Conservation (phyloP, 2,888 invertebrate genomes). For the Notocelia uddmanniana region DNA sequence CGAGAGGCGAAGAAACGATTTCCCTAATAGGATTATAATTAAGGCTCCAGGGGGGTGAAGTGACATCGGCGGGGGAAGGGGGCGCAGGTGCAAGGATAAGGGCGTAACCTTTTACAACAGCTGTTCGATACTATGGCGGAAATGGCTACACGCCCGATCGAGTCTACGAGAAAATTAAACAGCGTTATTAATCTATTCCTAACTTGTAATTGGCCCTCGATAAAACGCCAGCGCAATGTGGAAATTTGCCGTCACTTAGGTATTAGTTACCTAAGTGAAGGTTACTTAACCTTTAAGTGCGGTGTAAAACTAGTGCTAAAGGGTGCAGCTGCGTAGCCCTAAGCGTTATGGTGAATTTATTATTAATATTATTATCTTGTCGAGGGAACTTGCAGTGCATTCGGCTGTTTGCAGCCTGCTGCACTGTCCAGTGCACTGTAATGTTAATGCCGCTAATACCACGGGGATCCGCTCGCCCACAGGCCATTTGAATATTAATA, state of each 20-base stretch:
- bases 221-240: slow-evolving; percentile 33
- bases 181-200: slow-evolving; percentile 73
- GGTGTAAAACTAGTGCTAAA: slow-evolving; percentile 57
- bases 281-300: slow-evolving; percentile 51
- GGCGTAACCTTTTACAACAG: slow-evolving; percentile 81
- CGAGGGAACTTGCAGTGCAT: slow-evolving; percentile 48
- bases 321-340: slow-evolving; percentile 59
- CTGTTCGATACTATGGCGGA: slow-evolving; percentile 74
- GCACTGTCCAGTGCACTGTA: slow-evolving; percentile 62
- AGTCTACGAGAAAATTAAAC: slow-evolving; percentile 63
- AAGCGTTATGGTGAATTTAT: slow-evolving; percentile 58
- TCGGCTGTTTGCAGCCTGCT: slow-evolving; percentile 39
- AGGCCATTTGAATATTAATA: slow-evolving; percentile 82
- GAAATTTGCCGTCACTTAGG: slow-evolving; percentile 32
- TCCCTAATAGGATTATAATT: slow-evolving; percentile 78
- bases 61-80: slow-evolving; percentile 59
- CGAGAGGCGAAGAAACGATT: slow-evolving; percentile 63
- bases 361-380: slow-evolving; percentile 64
- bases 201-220: slow-evolving; percentile 58
- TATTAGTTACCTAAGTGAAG: too few relatives aligned
- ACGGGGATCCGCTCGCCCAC: slow-evolving; percentile 69
- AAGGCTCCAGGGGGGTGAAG: slow-evolving; percentile 65
- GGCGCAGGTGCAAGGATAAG: slow-evolving; percentile 78
- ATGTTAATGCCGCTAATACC: slow-evolving; percentile 73
- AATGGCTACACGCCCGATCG: slow-evolving; percentile 67